These are phyloP conservation scores for Hipposideros armiger DNA, from an alignment of 2,113 vertebrate genomes.

Conservation along the genomic window DNA sequence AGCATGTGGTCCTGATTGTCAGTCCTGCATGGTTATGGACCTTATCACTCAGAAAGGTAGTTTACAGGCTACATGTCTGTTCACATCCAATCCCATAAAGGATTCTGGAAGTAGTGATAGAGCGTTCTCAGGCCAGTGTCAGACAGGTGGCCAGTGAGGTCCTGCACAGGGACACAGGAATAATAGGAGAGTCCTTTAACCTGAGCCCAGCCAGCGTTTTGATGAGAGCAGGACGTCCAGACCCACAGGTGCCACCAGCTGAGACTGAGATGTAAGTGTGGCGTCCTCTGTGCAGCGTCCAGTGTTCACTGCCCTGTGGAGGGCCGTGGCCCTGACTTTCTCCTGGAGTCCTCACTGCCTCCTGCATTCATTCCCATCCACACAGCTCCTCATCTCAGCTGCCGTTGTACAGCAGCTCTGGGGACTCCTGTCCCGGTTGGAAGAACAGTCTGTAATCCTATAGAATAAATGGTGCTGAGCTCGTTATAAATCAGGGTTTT, in stretches of 20 bases:
- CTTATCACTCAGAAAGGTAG: not conserved
- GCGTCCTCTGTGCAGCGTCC: not conserved
- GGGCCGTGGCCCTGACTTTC: not conserved
- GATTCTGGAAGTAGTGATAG: not conserved
- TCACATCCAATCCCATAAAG: not conserved
- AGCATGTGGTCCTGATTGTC: not conserved
- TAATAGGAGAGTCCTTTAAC: not conserved
- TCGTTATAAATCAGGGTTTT: not conserved
- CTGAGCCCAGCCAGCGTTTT: not conserved
- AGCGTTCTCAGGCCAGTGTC: not conserved
- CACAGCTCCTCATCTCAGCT: no score
- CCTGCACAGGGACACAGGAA: not conserved
- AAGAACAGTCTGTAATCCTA: not conserved
- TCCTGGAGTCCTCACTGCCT: not conserved
- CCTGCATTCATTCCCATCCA: rapidly evolving
- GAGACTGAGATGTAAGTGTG: not conserved
- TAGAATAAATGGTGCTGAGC: not conserved
- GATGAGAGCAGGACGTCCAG: not conserved
- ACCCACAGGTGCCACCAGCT: not conserved
- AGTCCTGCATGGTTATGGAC: not conserved
- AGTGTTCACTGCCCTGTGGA: rapidly evolving
- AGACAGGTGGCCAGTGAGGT: not conserved
- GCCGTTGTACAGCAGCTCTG: not conserved
- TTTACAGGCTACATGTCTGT: not conserved
- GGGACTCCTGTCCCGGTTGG: no score